Percentiles rank a stretch among this genome's conserved stretches.
Evolutionary conservation across 2,113 vertebrate species (phyloP).

Genomic region (Plecturocebus donacophilus): DNA sequence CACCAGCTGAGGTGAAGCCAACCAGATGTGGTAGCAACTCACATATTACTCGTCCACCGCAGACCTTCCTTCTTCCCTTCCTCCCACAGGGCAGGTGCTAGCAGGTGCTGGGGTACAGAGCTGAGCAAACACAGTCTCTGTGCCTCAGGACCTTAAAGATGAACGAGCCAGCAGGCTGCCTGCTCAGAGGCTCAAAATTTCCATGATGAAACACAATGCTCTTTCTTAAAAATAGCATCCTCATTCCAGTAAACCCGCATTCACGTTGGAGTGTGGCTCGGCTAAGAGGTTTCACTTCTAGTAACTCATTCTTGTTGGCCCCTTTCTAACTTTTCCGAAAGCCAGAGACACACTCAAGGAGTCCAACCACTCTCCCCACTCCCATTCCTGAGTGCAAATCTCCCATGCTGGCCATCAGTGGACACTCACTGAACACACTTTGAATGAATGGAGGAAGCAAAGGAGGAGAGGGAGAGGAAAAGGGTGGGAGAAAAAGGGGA

Average conservation of each 20-base stretch:
- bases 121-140: background rate
- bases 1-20: background rate
- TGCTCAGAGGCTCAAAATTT: conserved; percentile 19
- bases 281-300: background rate
- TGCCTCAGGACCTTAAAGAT: background rate
- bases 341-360: background rate
- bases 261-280: background rate
- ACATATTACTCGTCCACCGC: accelerated
- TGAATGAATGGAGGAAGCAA: background rate
- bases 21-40: background rate
- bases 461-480: background rate
- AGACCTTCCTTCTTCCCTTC: background rate
- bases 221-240: conserved; percentile 68
- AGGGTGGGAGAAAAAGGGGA: background rate
- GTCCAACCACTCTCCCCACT: accelerated
- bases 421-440: too few species aligned
- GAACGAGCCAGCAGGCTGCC: background rate
- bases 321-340: background rate
- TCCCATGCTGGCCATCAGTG: accelerated
- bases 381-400: background rate
- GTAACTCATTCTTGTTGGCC: background rate
- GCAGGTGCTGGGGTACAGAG: background rate
- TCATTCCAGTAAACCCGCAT: background rate
- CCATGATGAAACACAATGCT: conserved; percentile 60
- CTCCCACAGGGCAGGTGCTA: background rate